Evolutionary conservation across 2,888 invertebrate genomes (phyloP), one percentile per base, ranked within the genome.

Genomic region (Gymnocheta viridis): DNA sequence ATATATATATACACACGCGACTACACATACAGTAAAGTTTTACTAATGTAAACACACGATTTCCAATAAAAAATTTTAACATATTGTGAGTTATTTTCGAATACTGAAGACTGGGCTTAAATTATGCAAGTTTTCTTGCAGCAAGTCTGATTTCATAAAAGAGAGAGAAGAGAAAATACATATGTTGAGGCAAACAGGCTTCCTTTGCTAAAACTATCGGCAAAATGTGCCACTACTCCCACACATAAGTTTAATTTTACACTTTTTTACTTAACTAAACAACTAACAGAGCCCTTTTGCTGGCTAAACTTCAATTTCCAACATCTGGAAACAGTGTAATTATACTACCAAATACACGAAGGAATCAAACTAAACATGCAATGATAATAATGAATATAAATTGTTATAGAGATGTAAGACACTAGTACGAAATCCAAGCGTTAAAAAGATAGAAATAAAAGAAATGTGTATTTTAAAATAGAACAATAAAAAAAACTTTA

Each of bases 301-400:
- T n/a, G n/a, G n/a, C n/a, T n/a, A n/a, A n/a, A n/a, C n/a, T n/a
- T n/a, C n/a, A n/a, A n/a, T 35, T 58, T 58, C 12, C 19, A 2
- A 2, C 17, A 4, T 17, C 6, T 17, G 4, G 76, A 76, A 76
- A 70, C 47, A 24, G 58, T 79, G 79, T 79, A 47, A 54, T 64
- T 35, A n/a, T 32, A 35, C 10, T 7, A 27, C 44, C 17, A 44
- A 58, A 78, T 64, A 44, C 38, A 56, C 38, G n/a, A 64, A 73
- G 49, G 29, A 73, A 17, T 14, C 47, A 49, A 66, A 44, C 14
- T 24, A 72, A 72, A 47, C 56, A 79, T 56, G 47, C 47, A 66
- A 73, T 32, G 58, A 73, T 66, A 66, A 66, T 58, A 58, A 67
- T 66, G 79, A 47, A 64, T 73, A 66, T 66, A 73, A 73, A 66